phyloP scores from a whole-genome alignment of 1,140 invertebrate species.

The Melanaphis sacchari region DNA sequence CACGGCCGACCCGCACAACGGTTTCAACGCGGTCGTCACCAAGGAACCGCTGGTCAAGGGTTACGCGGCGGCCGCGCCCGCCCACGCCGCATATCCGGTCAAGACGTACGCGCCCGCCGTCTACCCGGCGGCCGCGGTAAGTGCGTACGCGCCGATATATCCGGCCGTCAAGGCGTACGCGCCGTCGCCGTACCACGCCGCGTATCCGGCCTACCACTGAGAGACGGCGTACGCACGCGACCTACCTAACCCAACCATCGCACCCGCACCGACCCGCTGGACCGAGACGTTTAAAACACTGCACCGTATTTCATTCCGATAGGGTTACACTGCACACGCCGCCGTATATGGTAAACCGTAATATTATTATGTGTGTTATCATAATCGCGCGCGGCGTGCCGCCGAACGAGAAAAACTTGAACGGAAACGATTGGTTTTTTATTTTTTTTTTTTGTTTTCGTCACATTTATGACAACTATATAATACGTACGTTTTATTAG shows the following conservation, averaged over 20 bases:
- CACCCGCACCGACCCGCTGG: no score
- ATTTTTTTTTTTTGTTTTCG: not conserved
- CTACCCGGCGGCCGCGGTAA: slow-evolving; percentile 55
- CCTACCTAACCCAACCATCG: not conserved
- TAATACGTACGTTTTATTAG: not conserved
- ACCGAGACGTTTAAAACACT: not conserved
- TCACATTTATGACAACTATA: not conserved
- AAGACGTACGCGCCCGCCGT: slow-evolving; percentile 60
- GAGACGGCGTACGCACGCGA: not conserved
- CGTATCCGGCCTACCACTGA: slow-evolving; percentile 40
- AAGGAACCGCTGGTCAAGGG: slow-evolving; percentile 62
- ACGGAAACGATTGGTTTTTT: not conserved
- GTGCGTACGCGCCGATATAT: slow-evolving; percentile 49
- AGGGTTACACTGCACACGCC: not conserved
- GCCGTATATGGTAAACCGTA: not conserved
- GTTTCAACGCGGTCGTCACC: slow-evolving; percentile 60
- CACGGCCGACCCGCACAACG: slow-evolving; percentile 61
- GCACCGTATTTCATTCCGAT: not conserved
- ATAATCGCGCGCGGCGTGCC: no score
- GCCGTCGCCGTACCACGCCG: not conserved
- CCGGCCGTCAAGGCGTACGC: not conserved
- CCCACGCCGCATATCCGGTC: slow-evolving; percentile 70
- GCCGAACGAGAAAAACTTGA: no score
- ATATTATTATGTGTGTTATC: no score
- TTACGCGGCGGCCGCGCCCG: slow-evolving; percentile 64